These are phyloP conservation scores for Eurosta solidaginis DNA, from an alignment of 1,140 invertebrate genomes.

Conservation along the genomic window DNA sequence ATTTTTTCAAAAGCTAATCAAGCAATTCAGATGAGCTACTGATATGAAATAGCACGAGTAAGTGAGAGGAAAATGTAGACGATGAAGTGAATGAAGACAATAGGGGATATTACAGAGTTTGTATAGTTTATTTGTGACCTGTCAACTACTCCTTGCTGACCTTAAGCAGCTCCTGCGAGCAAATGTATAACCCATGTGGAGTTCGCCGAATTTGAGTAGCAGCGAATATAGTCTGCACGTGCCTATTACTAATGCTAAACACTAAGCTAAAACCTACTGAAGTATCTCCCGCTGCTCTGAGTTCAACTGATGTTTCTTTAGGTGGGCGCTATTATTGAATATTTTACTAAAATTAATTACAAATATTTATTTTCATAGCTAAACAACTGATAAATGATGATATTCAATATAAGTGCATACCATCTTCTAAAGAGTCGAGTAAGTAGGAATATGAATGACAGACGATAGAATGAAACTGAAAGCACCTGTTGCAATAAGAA, in stretches of 20 bases:
- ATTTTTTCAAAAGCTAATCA: too few species aligned
- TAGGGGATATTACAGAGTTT: neutral
- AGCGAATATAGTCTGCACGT: neutral
- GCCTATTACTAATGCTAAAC: neutral
- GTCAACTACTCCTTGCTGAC: neutral
- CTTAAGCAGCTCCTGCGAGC: neutral
- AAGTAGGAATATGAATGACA: neutral
- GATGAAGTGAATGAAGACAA: too few species aligned
- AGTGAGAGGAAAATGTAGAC: too few species aligned
- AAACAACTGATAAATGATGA: neutral
- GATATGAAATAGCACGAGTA: too few species aligned
- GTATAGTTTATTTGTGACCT: neutral
- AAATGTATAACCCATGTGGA: neutral
- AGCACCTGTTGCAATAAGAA: neutral
- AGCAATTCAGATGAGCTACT: too few species aligned
- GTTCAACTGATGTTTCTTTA: neutral
- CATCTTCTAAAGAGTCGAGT: neutral
- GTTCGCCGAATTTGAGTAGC: neutral
- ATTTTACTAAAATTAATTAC: constrained; percentile 16
- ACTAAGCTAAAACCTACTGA: neutral
- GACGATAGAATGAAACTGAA: neutral
- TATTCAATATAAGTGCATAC: neutral
- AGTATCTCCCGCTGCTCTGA: neutral
- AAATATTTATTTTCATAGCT: neutral
- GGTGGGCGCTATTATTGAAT: neutral